Evolutionary conservation across 2,113 vertebrate species (phyloP).

Genomic region (Mus spicilegus): DNA sequence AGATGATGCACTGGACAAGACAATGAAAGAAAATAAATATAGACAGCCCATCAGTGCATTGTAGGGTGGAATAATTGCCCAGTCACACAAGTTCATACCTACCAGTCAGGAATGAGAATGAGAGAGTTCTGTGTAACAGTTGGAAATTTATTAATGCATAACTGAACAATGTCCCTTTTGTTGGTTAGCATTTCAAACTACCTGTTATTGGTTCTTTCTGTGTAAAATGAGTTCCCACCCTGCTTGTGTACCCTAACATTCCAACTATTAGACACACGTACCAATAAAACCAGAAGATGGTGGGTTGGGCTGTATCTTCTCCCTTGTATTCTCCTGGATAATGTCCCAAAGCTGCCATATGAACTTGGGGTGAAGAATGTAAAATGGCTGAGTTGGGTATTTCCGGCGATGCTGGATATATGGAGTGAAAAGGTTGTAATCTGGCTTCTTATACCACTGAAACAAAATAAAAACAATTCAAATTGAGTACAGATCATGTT

Average conservation of each 20-base stretch:
- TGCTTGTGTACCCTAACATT: rapidly evolving
- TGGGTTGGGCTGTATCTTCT: constrained; percentile 98
- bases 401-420: constrained; percentile 93
- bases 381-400: constrained; percentile 94
- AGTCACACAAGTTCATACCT: background rate
- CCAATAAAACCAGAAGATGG: constrained; percentile 99
- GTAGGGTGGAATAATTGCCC: background rate
- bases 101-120: background rate
- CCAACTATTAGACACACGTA: constrained; percentile 80
- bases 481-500: background rate
- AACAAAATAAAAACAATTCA: background rate
- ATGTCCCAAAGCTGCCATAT: constrained; percentile 98
- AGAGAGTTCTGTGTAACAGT: background rate
- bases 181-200: background rate
- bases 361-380: constrained; percentile 97
- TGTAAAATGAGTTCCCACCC: background rate
- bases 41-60: background rate
- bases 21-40: background rate
- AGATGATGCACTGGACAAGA: background rate
- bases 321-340: constrained; percentile 97
- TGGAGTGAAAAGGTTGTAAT: constrained; percentile 97
- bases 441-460: constrained; percentile 97
- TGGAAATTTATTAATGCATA: background rate
- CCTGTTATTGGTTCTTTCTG: background rate
- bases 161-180: background rate